phyloP scores from a whole-genome alignment of 2,888 invertebrate genomes.

The Catocala fraxini region DNA sequence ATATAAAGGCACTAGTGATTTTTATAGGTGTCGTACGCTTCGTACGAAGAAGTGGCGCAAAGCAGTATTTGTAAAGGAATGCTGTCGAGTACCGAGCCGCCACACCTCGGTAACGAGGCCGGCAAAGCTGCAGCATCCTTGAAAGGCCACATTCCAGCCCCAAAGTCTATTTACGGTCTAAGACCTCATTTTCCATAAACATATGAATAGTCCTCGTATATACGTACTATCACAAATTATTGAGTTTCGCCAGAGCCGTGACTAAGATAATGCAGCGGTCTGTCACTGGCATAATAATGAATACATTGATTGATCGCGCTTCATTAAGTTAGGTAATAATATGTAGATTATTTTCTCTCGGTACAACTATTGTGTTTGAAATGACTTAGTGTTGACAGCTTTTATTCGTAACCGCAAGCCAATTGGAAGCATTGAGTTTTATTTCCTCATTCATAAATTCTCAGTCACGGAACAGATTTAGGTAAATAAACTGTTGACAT shows the following conservation, averaged over 20 bases:
- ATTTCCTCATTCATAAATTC: neutral
- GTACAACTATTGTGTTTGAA: constrained; percentile 16
- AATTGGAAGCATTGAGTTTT: constrained; percentile 2
- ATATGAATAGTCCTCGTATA: constrained; percentile 56
- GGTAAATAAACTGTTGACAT: neutral
- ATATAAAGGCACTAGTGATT: constrained; percentile 41
- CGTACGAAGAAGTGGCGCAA: constrained; percentile 51
- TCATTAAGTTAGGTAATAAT: constrained; percentile 43
- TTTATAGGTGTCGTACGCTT: constrained; percentile 42
- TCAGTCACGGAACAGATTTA: constrained; percentile 5
- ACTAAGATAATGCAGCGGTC: constrained; percentile 45
- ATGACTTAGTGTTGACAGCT: constrained; percentile 8
- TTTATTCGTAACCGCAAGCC: constrained; percentile 1
- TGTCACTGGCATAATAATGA: constrained; percentile 51
- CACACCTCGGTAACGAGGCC: constrained; percentile 78
- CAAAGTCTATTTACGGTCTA: constrained; percentile 78
- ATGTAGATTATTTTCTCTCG: constrained; percentile 24
- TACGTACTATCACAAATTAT: constrained; percentile 44
- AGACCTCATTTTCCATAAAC: constrained; percentile 73
- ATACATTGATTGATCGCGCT: constrained; percentile 53
- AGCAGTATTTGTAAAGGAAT: constrained; percentile 72
- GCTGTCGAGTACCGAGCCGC: constrained; percentile 64
- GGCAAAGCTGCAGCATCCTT: constrained; percentile 79
- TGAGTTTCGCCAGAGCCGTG: constrained; percentile 43
- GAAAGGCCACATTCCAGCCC: constrained; percentile 84